Evolutionary conservation across 1,140 invertebrate species (phyloP).

Genomic region (Lanistes nyassanus): DNA sequence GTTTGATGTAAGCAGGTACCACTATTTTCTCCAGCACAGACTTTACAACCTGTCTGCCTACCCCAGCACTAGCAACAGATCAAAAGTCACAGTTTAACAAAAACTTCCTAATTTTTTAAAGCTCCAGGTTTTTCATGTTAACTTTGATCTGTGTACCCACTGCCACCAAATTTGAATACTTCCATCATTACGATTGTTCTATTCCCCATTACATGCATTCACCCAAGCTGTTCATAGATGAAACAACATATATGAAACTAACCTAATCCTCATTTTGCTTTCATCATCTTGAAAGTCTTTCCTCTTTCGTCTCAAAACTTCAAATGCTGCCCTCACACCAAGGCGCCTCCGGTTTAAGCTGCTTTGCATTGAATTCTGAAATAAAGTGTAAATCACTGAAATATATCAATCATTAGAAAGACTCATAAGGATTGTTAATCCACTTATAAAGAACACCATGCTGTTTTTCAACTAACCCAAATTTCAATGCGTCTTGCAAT

Average conservation of each 20-base stretch:
- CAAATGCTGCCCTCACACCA: slow-evolving; percentile 62
- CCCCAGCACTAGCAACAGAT: slow-evolving; percentile 18
- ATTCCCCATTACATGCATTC: no score
- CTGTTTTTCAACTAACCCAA: neutral
- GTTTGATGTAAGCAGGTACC: slow-evolving; percentile 22
- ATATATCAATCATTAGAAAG: neutral
- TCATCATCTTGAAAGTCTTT: neutral
- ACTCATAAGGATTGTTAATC: neutral
- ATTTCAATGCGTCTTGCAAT: neutral
- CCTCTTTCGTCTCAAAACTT: slow-evolving; percentile 47
- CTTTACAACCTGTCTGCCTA: slow-evolving; percentile 28
- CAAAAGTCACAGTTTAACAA: neutral
- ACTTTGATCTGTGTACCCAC: no score
- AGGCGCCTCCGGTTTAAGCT: slow-evolving; percentile 58
- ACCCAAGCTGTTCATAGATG: no score
- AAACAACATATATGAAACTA: no score
- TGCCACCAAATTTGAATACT: no score
- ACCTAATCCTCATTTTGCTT: no score
- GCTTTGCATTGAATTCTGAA: slow-evolving; percentile 61
- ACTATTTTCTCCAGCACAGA: slow-evolving; percentile 19
- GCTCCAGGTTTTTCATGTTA: no score
- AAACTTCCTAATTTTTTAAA: slow-evolving; percentile 3
- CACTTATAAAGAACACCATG: neutral
- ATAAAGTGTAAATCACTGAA: slow-evolving; percentile 22
- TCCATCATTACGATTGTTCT: no score